These are phyloP conservation scores for Platyrinchus mystaceus DNA, from an alignment of 2,797 vertebrate species.

Conservation along the genomic window DNA sequence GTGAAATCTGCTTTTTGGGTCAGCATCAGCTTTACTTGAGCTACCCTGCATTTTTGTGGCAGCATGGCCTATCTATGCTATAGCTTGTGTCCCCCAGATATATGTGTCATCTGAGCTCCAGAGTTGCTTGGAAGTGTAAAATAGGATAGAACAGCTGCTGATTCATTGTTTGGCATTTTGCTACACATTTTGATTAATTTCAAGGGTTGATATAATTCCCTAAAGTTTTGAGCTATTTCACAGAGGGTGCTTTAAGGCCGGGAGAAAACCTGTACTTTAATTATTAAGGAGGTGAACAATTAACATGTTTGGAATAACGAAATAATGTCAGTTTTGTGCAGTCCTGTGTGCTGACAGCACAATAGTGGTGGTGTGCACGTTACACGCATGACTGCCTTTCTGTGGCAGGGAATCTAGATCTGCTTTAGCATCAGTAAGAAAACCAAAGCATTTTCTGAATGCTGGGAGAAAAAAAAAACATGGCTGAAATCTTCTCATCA, in stretches of 20 bases:
- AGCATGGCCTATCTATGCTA: neutral
- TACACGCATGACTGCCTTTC: neutral
- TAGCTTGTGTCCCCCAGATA: conserved; percentile 20
- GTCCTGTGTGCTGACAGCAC: neutral
- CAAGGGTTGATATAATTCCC: neutral
- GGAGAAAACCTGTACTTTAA: neutral
- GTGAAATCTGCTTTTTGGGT: conserved; percentile 31
- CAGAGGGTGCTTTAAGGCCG: neutral
- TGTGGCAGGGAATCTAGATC: neutral
- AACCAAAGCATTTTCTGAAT: neutral
- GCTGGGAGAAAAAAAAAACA: neutral
- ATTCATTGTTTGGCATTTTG: neutral
- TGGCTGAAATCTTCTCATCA: neutral
- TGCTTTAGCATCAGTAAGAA: conserved; percentile 2
- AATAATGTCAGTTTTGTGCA: neutral
- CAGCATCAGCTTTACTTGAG: neutral
- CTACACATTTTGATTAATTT: neutral
- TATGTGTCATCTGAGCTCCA: neutral
- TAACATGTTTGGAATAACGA: conserved; percentile 1
- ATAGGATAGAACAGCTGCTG: neutral
- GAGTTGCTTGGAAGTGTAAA: neutral
- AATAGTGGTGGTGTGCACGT: neutral
- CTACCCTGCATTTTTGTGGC: conserved; percentile 28
- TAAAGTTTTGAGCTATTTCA: neutral
- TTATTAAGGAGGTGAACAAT: conserved; percentile 12